Conservation (phyloP, 2,113 vertebrate species). For the Perognathus longimembris region DNA sequence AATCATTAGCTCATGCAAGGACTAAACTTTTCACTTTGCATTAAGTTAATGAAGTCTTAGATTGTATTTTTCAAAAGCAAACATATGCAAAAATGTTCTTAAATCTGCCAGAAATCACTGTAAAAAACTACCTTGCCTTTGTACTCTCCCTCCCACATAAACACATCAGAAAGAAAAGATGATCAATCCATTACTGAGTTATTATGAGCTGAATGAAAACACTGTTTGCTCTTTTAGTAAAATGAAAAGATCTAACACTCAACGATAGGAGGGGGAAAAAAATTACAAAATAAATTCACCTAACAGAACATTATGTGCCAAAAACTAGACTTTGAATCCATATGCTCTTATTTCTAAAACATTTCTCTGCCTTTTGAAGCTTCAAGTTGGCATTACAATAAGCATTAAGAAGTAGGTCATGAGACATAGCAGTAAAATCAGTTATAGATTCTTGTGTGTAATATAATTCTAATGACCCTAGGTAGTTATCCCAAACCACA, state of each 20-base stretch:
- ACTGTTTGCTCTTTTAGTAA: conserved; percentile 76
- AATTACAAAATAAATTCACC: conserved; percentile 63
- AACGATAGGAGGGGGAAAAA: conserved; percentile 56
- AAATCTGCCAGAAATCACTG: conserved; percentile 76
- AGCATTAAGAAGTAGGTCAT: conserved; percentile 46
- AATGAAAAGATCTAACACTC: conserved; percentile 36
- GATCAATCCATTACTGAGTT: conserved; percentile 80
- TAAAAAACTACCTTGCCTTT: conserved; percentile 80
- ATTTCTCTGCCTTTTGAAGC: conserved; percentile 35
- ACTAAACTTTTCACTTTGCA: conserved; percentile 14
- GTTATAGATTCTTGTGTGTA: not conserved
- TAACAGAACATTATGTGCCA: conserved; percentile 53
- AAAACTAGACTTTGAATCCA: conserved; percentile 38
- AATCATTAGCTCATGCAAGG: conserved; percentile 51
- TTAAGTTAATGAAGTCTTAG: conserved; percentile 57
- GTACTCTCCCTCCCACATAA: conserved; percentile 74
- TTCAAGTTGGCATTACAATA: conserved; percentile 18
- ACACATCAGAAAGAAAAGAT: conserved; percentile 76
- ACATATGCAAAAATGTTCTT: conserved; percentile 76
- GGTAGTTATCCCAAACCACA: conserved; percentile 8
- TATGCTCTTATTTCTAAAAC: conserved; percentile 12
- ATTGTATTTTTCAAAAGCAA: conserved; percentile 63
- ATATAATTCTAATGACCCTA: not conserved
- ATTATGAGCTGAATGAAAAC: conserved; percentile 76
- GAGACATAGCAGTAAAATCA: conserved; percentile 71